phyloP scores from a whole-genome alignment of 1,140 invertebrate genomes.

The Drosophila nannoptera region DNA sequence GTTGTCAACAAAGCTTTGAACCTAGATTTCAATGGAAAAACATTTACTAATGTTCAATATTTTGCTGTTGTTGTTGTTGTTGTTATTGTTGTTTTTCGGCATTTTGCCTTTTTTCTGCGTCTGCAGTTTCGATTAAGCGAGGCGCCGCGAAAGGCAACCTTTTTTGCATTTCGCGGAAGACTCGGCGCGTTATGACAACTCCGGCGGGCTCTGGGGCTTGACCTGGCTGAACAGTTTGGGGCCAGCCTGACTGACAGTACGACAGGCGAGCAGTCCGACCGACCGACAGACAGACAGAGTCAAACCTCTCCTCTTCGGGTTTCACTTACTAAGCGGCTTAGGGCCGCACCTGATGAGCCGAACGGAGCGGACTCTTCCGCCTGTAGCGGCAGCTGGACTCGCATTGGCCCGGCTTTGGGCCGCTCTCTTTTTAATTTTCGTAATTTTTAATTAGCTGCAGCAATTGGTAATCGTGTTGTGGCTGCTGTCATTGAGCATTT shows the following conservation, averaged over 20 bases:
- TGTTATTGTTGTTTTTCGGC: neutral
- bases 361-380: neutral
- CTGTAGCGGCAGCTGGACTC: neutral
- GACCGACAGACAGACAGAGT: conserved; percentile 28
- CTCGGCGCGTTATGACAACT: conserved; percentile 65
- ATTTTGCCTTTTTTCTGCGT: conserved; percentile 33
- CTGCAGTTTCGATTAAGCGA: conserved; percentile 70
- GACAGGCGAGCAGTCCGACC: conserved; percentile 22
- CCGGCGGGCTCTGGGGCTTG: neutral
- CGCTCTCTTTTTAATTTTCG: conserved; percentile 19
- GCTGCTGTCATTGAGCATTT: conserved; percentile 38
- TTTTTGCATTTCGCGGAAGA: conserved; percentile 70
- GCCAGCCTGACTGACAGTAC: conserved; percentile 2
- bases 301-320: conserved; percentile 52
- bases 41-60: conserved; percentile 17
- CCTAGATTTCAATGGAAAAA: conserved; percentile 67
- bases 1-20: conserved; percentile 66
- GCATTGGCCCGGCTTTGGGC: conserved; percentile 9
- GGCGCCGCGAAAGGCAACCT: conserved; percentile 57
- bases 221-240: neutral
- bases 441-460: conserved; percentile 58
- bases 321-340: conserved; percentile 74
- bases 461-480: conserved; percentile 49
- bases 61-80: conserved; percentile 3
- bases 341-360: conserved; percentile 62